Percentiles rank a stretch among this genome's conserved stretches.
Conservation (phyloP, 1,140 invertebrate genomes). For the Aphelenchoides fujianensis region DNA sequence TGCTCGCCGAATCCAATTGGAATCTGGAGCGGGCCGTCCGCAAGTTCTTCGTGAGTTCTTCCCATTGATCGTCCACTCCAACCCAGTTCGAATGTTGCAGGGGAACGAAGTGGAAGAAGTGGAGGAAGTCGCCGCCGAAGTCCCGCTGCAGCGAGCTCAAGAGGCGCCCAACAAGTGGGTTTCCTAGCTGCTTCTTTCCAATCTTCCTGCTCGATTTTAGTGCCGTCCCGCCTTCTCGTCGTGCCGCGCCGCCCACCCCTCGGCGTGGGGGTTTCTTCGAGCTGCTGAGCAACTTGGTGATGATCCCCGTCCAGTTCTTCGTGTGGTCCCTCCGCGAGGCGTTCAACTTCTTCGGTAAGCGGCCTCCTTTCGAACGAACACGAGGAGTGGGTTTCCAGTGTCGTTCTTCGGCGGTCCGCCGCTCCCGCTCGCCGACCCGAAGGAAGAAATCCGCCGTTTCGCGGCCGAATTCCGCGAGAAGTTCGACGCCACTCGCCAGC, state of each 20-base stretch:
- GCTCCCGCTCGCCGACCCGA: slow-evolving; percentile 23
- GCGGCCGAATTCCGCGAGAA: slow-evolving; percentile 22
- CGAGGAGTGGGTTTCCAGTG: slow-evolving; percentile 26
- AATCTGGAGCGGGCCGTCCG: slow-evolving; percentile 16
- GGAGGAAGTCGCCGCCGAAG: neutral
- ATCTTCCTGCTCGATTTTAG: no score
- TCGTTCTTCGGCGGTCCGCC: slow-evolving; percentile 30
- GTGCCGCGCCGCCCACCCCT: no score
- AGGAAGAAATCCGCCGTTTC: slow-evolving; percentile 24
- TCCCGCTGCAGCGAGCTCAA: no score
- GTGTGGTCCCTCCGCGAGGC: slow-evolving; percentile 21
- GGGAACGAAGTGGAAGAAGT: neutral
- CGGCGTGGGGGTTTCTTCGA: slow-evolving; percentile 5
- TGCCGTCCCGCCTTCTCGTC: no score
- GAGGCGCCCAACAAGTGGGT: no score
- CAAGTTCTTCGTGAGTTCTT: neutral
- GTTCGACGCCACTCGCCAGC: slow-evolving; percentile 11
- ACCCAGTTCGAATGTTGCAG: no score
- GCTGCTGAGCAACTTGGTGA: neutral
- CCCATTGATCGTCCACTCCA: neutral
- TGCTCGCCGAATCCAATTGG: slow-evolving; percentile 4
- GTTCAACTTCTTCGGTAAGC: slow-evolving; percentile 31
- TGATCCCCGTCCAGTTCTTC: slow-evolving; percentile 12
- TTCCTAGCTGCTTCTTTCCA: no score
- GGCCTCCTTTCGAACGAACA: slow-evolving; percentile 16